Conservation (phyloP, 2,888 invertebrate genomes). For the Brachypterus glaber region DNA sequence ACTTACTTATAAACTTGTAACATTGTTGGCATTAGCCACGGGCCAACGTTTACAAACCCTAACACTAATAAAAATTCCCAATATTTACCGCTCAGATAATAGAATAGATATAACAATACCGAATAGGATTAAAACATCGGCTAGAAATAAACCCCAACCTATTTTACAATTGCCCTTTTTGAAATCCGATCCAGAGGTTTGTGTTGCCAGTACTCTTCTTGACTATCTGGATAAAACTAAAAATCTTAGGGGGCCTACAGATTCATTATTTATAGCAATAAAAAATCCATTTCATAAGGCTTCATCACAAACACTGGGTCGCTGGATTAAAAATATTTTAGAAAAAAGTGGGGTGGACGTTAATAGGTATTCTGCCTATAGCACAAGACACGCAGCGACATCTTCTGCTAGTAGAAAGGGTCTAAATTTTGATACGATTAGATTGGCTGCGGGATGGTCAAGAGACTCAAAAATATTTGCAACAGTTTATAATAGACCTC, state of each 20-base stretch:
- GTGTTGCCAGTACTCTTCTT: too few relatives aligned
- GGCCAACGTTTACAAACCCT: neutral
- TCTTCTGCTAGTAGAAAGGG: conserved; percentile 22
- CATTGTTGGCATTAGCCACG: neutral
- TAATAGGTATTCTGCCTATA: conserved; percentile 20
- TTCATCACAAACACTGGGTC: conserved; percentile 12
- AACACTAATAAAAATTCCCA: neutral
- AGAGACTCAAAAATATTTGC: conserved; percentile 21
- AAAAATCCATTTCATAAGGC: conserved; percentile 12
- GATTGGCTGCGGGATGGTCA: conserved; percentile 23
- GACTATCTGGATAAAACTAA: too few relatives aligned
- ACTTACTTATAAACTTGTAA: too few relatives aligned
- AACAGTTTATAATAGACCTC: conserved; percentile 21
- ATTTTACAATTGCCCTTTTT: too few relatives aligned
- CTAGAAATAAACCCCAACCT: too few relatives aligned
- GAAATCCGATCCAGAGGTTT: too few relatives aligned
- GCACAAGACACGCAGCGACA: conserved; percentile 24
- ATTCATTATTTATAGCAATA: conserved; percentile 10
- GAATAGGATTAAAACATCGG: too few relatives aligned
- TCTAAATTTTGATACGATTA: conserved; percentile 20
- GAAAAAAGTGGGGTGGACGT: conserved; percentile 22
- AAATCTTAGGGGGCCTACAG: too few relatives aligned
- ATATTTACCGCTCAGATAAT: too few relatives aligned
- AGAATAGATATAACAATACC: too few relatives aligned
- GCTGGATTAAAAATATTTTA: conserved; percentile 16